Base-by-base conservation (phyloP, 1,140 invertebrate species). In the Helicoverpa armigera region DNA sequence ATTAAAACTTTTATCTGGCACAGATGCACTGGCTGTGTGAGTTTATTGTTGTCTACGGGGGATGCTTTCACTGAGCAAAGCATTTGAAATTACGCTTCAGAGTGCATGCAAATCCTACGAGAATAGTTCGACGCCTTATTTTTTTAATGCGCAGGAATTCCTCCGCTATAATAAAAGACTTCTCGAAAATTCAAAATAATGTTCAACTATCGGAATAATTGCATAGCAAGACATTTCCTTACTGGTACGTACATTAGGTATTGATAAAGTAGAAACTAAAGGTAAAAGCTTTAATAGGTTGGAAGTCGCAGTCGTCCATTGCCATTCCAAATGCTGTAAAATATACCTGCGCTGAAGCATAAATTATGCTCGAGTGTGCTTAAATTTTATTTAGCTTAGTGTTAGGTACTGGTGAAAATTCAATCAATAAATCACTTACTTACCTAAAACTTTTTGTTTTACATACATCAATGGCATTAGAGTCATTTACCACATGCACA, bases 1-100 rank as follows among this genome's bases (percentile, higher is more conserved):
- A 89, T 88, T 89, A 88, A 86, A 88, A 88, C 77, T 89, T 89
- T 88, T 88, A 85, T 88, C 83, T 81, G 56, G 83, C 82, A 80
- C 86, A 85, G 80, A 86, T 87, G 82, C 87, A 88, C 67, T 82
- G 65, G 79, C 80, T 54, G 79, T 63, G 81, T 70, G 43, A 80
- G 73, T 80, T 83, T 85, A 86, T 84, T 86, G 84, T 87, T 85
- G 83, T 86, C 82, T 80, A 75, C 70, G 10, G 70, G 54, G 72
- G 51, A 80, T 56, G 79, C 75, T 82, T 82, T 84, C 69, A 80
- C 74, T 84, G 63, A 74, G 81, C 77, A 88, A 87, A 83, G 77
- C 79, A 84, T 81, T 83, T 78, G 54, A 85, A 78, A 85, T 81
- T 81, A 75, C 79, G 78, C 84, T 79, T 81, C 50, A 82, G 81